phyloP scores from a whole-genome alignment of 2,888 invertebrate genomes.

The Homarus gammarus region DNA sequence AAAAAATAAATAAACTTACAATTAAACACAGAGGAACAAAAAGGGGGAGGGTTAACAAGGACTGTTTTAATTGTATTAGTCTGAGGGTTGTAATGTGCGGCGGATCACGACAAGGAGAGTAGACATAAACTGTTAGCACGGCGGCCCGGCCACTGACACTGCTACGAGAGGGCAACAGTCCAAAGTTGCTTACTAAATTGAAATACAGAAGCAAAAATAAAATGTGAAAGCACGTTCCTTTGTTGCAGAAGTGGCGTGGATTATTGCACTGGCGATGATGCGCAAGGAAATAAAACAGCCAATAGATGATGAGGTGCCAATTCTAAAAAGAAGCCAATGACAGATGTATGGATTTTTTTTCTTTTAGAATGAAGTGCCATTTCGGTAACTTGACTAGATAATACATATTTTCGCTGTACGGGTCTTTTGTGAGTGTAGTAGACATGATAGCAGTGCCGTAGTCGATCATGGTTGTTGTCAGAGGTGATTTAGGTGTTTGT shows the following conservation, averaged over 20 bases:
- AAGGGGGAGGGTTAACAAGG: constrained; percentile 17
- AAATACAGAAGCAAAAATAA: constrained; percentile 20
- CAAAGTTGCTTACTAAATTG: constrained; percentile 12
- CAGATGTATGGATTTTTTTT: constrained; percentile 8
- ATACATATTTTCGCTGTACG: not conserved
- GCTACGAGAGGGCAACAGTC: constrained; percentile 23
- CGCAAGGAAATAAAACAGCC: constrained; percentile 12
- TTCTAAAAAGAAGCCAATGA: constrained; percentile 44
- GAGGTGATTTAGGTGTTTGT: not conserved
- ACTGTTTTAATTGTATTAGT: constrained; percentile 27
- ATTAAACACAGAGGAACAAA: constrained; percentile 31
- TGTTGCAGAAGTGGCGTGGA: constrained; percentile 6
- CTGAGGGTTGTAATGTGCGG: not conserved
- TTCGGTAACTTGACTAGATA: not conserved
- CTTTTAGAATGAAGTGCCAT: constrained; percentile 12
- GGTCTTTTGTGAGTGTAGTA: constrained; percentile 29
- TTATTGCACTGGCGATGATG: constrained; percentile 18
- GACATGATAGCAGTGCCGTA: constrained; percentile 45
- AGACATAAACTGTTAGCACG: constrained; percentile 13
- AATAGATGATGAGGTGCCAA: constrained; percentile 31
- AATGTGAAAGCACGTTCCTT: constrained; percentile 4
- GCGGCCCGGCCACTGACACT: constrained; percentile 33
- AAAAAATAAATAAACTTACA: constrained; percentile 51
- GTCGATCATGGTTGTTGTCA: constrained; percentile 16
- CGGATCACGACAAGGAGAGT: not conserved